These are phyloP conservation scores for Pseudopodoces humilis DNA, from an alignment of 2,113 vertebrate genomes.

Conservation along the genomic window DNA sequence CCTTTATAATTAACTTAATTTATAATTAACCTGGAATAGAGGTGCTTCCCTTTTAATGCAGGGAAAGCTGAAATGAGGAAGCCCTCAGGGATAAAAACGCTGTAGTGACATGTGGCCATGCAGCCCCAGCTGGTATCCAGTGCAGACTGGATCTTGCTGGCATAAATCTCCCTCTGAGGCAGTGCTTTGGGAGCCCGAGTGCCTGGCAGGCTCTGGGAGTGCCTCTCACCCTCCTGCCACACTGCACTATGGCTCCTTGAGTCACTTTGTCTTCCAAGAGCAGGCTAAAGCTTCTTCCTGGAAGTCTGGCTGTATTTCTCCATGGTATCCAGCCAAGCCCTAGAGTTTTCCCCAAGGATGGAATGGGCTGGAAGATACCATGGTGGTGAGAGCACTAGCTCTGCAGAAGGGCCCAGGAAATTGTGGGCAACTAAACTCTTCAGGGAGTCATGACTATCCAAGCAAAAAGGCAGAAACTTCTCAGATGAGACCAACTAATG, in stretches of 20 bases:
- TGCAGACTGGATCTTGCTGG: neutral
- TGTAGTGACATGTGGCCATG: neutral
- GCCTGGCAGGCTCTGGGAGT: neutral
- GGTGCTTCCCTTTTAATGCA: neutral
- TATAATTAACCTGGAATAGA: constrained; percentile 21
- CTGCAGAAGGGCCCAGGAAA: neutral
- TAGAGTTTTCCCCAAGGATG: accelerated
- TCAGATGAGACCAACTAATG: neutral
- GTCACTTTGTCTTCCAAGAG: too few species aligned
- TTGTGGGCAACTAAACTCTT: neutral
- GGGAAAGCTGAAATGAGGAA: neutral
- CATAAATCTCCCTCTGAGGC: neutral
- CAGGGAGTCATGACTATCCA: neutral
- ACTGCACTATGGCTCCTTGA: neutral
- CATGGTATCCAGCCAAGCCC: neutral
- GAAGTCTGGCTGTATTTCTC: neutral
- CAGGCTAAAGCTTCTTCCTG: neutral
- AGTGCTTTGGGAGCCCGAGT: neutral
- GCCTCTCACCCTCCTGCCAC: neutral
- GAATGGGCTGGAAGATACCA: neutral
- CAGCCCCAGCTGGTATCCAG: neutral
- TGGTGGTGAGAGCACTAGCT: neutral
- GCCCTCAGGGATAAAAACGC: neutral
- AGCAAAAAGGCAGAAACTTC: neutral
- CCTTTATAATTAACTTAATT: constrained; percentile 31